Percentiles rank a stretch among this genome's conserved stretches.
These are phyloP conservation scores for Philonicus albiceps DNA, from an alignment of 2,888 invertebrate species.

Conservation along the genomic window DNA sequence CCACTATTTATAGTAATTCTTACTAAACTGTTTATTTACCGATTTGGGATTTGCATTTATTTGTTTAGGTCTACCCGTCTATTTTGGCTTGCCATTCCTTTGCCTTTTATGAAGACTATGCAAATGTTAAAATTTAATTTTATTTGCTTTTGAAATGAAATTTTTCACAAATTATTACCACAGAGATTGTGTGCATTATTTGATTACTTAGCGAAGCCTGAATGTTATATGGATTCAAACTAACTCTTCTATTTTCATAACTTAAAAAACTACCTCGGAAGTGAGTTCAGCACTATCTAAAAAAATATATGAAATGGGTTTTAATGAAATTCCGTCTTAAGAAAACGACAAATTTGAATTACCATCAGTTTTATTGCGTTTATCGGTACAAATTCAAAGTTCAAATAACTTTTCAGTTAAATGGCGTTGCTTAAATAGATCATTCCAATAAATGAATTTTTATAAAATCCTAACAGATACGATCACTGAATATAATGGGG, in stretches of 20 bases:
- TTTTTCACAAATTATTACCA: no score
- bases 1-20: not conserved
- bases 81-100: not conserved
- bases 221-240: no score
- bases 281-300: no score
- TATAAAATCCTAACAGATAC: slow-evolving; percentile 2
- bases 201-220: no score
- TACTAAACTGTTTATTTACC: not conserved
- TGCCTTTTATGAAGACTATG: no score
- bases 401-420: not conserved
- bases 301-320: not conserved
- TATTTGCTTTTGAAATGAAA: no score
- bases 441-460: not conserved
- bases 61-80: not conserved
- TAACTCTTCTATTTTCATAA: no score
- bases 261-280: no score
- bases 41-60: not conserved
- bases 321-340: not conserved
- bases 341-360: not conserved
- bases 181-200: no score
- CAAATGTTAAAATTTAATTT: no score
- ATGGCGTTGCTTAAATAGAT: not conserved
- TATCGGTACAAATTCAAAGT: not conserved
- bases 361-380: not conserved
- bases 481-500: not conserved